phyloP scores from a whole-genome alignment of 2,113 vertebrate genomes.

The Ptilorrhoa leucosticta region DNA sequence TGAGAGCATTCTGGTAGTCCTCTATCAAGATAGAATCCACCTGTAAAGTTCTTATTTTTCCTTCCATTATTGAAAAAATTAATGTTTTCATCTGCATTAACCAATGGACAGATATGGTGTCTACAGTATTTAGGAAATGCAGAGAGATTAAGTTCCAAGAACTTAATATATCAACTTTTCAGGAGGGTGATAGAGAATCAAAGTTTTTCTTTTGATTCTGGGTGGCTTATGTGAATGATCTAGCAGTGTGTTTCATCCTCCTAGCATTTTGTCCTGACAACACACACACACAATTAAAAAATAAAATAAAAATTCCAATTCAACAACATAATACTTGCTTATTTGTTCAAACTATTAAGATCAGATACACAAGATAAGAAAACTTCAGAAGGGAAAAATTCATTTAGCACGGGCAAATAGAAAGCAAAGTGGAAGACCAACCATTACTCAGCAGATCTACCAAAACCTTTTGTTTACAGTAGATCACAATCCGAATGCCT shows the following conservation, averaged over 20 bases:
- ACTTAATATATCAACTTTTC: neutral
- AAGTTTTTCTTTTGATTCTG: neutral
- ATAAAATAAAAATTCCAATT: neutral
- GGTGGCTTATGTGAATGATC: neutral
- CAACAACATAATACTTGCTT: fast-evolving
- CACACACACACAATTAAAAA: neutral
- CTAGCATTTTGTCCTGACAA: neutral
- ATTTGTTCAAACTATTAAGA: neutral
- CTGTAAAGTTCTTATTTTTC: neutral
- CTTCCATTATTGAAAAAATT: neutral
- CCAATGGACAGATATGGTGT: neutral
- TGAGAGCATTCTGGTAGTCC: neutral
- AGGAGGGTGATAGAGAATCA: neutral
- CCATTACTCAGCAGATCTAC: neutral
- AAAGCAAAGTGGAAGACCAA: neutral
- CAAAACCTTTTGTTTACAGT: neutral
- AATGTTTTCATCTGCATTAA: neutral
- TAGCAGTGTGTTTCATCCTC: neutral
- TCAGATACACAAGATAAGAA: neutral
- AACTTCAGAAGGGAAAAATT: neutral
- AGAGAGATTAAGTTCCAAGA: neutral
- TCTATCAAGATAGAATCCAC: neutral
- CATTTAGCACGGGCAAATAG: neutral
- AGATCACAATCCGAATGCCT: neutral
- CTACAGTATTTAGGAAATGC: neutral